Base-by-base conservation (phyloP, 2,888 invertebrate species). In the Colostygia pectinataria region DNA sequence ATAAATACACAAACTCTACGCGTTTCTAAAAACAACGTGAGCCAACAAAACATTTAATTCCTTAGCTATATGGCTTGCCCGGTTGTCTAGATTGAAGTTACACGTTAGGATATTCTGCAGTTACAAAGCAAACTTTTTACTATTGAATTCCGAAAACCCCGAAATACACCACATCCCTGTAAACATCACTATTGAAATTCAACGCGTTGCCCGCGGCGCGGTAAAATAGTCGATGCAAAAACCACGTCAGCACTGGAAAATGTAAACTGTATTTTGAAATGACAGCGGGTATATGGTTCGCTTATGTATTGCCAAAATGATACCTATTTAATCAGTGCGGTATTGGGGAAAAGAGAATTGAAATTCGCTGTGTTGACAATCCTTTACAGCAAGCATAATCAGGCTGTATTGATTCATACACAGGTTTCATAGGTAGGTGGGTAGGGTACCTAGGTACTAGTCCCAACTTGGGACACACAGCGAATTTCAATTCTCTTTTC, bases 211-310 rank as follows among this genome's bases (percentile, higher is more conserved):
- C n/a, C 39, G 34, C 47, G 44, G n/a, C 39, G 34, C 47, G 44
- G 53, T 32, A 53, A 53, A 53, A 53, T 37, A 48, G 32, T 48
- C 41, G 42, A 52, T 42, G 42, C 52, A 52, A 46, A 46, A 52
- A 46, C 52, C 46, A 32, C 41, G 42, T 42, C 46, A 41, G 29
- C 46, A 4, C 1, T 20, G 33, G 27, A 41, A 53, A 53, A 48
- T 53, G 47, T 44, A 29, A 53, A 44, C 47, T 53, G 47, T 41
- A 51, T 51, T 52, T 48, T 29, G 36, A 33, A 41, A 34, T 43
- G 44, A 48, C 48, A 40, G 31, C 24, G 25, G 9, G 14, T 34
- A 12, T 39, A 18, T 43, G 25, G 15, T 38, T 25, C 41, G 45
- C 39, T 36, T 53, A 29, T 29, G 40, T 34, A 39, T 33, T 18